These are phyloP conservation scores for Manis crassicaudata DNA, from an alignment of 2,797 vertebrate species.

Conservation along the genomic window DNA sequence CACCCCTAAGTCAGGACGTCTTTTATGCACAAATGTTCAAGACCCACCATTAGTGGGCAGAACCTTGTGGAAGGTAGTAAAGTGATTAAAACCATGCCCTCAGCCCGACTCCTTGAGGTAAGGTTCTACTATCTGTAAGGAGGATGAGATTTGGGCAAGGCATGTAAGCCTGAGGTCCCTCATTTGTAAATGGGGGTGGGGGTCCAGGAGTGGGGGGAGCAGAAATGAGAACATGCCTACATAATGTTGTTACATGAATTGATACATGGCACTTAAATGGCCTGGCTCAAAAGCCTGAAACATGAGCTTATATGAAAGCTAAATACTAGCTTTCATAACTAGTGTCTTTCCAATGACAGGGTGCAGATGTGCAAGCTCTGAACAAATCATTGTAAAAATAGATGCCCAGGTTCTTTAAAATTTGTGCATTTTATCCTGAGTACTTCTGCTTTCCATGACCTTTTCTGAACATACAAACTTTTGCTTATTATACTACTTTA, in stretches of 20 bases:
- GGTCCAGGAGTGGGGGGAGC: too few species aligned
- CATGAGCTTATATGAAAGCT: too few species aligned
- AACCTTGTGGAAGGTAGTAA: not conserved
- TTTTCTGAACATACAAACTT: not conserved
- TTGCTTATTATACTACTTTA: too few species aligned
- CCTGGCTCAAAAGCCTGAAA: too few species aligned
- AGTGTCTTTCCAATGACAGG: not conserved
- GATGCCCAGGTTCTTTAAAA: not conserved
- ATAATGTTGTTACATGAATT: too few species aligned
- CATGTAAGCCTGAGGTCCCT: not conserved
- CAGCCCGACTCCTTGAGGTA: not conserved
- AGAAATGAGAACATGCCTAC: too few species aligned
- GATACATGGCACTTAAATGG: too few species aligned
- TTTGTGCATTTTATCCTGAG: not conserved
- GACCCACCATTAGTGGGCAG: not conserved
- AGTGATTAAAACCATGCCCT: not conserved
- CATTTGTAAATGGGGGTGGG: not conserved
- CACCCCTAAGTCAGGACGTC: not conserved
- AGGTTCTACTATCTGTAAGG: not conserved
- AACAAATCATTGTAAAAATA: not conserved
- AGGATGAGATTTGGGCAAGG: not conserved
- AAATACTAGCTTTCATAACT: not conserved
- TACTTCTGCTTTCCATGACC: not conserved
- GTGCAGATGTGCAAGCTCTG: not conserved
- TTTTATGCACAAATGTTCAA: not conserved